Conservation (phyloP, 2,797 vertebrate species). For the Myripristis murdjan region DNA sequence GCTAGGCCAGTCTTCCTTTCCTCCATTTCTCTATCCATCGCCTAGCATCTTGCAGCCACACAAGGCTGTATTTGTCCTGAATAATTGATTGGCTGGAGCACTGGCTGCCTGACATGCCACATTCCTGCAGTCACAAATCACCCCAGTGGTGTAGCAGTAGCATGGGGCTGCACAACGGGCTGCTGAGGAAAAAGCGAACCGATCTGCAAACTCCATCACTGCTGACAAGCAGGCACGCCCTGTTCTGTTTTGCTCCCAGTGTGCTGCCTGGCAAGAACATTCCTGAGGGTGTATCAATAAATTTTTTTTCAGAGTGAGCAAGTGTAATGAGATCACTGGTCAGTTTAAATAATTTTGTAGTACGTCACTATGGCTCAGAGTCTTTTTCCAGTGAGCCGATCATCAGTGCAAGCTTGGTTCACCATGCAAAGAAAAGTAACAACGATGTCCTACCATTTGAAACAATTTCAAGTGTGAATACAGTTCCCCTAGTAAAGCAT, state of each 20-base stretch:
- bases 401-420: not conserved
- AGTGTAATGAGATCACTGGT: not conserved
- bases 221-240: conserved; percentile 20
- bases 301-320: not conserved
- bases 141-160: not conserved
- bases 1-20: not conserved
- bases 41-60: conserved; percentile 36
- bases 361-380: not conserved
- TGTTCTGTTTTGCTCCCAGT: not conserved
- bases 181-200: conserved; percentile 6
- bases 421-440: not conserved
- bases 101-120: conserved; percentile 47
- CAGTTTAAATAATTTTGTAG: not conserved
- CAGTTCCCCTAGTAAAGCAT: not conserved
- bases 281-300: not conserved
- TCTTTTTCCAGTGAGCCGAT: not conserved
- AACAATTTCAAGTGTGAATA: not conserved
- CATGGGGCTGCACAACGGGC: not conserved
- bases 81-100: conserved; percentile 68
- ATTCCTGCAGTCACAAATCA: conserved; percentile 60
- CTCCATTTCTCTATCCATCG: not conserved
- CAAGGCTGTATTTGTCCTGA: conserved; percentile 52
- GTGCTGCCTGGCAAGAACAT: not conserved
- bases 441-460: not conserved
- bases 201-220: conserved; percentile 32